Evolutionary conservation across 2,888 invertebrate species (phyloP).

Genomic region (Listrodromus nycthemerus): DNA sequence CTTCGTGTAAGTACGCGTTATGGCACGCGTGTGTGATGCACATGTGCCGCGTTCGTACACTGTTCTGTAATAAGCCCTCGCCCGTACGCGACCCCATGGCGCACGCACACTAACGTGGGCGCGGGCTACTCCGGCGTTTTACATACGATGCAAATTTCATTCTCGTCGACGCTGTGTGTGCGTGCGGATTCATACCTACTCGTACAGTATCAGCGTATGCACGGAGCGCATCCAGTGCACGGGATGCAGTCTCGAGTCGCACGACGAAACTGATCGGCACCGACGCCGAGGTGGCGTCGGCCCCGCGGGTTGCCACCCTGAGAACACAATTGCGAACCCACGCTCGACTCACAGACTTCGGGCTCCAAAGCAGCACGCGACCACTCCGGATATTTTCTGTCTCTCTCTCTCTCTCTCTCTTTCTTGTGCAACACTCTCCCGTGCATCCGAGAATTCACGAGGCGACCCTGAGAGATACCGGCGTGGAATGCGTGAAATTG

Average conservation of each 20-base stretch:
- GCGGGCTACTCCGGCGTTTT: constrained; percentile 1
- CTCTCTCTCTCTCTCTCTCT: constrained; percentile 13
- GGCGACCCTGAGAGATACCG: constrained; percentile 26
- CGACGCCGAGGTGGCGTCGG: constrained; percentile 55
- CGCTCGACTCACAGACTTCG: constrained; percentile 30
- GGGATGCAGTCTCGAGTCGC: constrained; percentile 67
- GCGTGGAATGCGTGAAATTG: constrained; percentile 51
- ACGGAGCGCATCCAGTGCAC: background rate
- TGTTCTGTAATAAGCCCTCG: constrained; percentile 22
- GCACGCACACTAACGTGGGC: constrained; percentile 69
- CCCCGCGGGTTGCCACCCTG: constrained; percentile 55
- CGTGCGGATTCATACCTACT: constrained; percentile 49
- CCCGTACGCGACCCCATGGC: constrained; percentile 35
- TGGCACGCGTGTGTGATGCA: constrained; percentile 20
- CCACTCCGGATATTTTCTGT: constrained; percentile 43
- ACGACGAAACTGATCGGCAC: constrained; percentile 76
- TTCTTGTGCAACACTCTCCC: background rate
- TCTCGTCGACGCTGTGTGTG: constrained; percentile 63
- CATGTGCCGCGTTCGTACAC: background rate
- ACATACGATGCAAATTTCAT: constrained; percentile 79
- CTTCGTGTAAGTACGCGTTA: background rate
- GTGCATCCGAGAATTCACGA: constrained; percentile 27
- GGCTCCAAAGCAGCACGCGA: constrained; percentile 39
- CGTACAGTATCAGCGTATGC: constrained; percentile 28
- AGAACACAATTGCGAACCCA: constrained; percentile 71